Base-by-base conservation (phyloP, 2,888 invertebrate genomes). In the Cheilosia vulpina region DNA sequence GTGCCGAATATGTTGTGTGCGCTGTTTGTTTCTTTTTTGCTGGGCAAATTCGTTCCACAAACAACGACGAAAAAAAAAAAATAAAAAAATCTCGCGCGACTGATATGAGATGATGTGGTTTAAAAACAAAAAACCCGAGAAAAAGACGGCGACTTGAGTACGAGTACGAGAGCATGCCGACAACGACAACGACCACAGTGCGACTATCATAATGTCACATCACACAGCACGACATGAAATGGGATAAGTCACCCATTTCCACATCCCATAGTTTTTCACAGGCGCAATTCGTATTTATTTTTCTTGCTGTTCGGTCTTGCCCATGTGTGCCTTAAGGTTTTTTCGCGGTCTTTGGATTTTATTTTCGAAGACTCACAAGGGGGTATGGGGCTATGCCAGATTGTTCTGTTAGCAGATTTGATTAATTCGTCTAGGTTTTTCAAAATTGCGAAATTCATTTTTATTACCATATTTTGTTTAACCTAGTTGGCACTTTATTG, bases 141-240 rank as follows among this genome's bases (percentile, higher is more conserved):
- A 65, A 38, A 71, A 55, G 69, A 47, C 69, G 68, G 75, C 69
- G 57, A 60, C 69, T 75, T 43, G 41, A 52, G 63, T 38, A 38
- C 38, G 38, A 43, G 31, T 19, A 53, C 13, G 57, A 31, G 68
- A 31, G 58, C 27, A 63, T 65, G 41, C 55, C 76, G 52, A 73
- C 68, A 53, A 69, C 77, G 69, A 19, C 81, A 53, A 65, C 77
- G 69, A 19, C 85, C 62, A 71, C 62, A 73, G 63, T 66, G 47
- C 55, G 72, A 72, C 85, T 87, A 87, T 87, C 87, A 82, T 87
- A 87, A 87, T 87, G 87, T 87, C 87, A 87, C 87, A 87, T 87
- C 87, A 82, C 82, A 78, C 82, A 87, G 87, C 87, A 87, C 87
- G 87, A 87, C 87, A 87, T 87, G 77, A 82, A 87, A 87, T 87